Evolutionary conservation across 2,797 vertebrate species (phyloP), one percentile per base, ranked within the genome.

Genomic region (Discoglossus pictus): DNA sequence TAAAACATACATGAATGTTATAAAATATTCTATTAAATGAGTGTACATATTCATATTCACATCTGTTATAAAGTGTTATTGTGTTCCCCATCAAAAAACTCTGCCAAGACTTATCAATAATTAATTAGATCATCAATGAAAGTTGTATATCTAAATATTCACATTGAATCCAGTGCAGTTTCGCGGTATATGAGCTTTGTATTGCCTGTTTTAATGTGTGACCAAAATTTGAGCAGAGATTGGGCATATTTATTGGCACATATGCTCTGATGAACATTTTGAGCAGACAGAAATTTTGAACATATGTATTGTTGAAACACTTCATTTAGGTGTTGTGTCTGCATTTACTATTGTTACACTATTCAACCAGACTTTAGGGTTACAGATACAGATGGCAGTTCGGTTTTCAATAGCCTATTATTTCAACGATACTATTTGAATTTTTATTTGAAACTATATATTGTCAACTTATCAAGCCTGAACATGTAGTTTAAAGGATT

Each of bases 261-360:
- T 61, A 68, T 68, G 65, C 38, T 47, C 8, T 27, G 18, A 18
- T 43, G n/a, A 36, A 15, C 9, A 31, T 42, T 52, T 17, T 40
- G 54, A 31, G 7, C 27, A 35, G 24, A 6, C 56, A 46, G 38
- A 24, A 60, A 53, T 44, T 11, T 13, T 7, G 17, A 68, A 35
- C 65, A 61, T 68, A 68, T 68, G 47, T 61, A 68, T 68, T 61
- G 61, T 38, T 38, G 48, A 68, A 68, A 68, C 65, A 68, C 65
- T 68, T 61, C 48, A 7, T n/a, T n/a, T 60, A 61, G 47, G 65
- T 52, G 65, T 61, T 36, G 59, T 1, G 27, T 52, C 65, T 61
- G 39, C 44, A 31, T 61, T 27, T 68, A 31, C 23, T 50, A 50
- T 60, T 68, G 65, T 53, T 68, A 27, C 39, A 50, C 56, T 42